A percentile compares a stretch with the other conserved stretches of the same genome.
phyloP scores from a whole-genome alignment of 2,797 vertebrate genomes.

The Chelidonichthys spinosus region DNA sequence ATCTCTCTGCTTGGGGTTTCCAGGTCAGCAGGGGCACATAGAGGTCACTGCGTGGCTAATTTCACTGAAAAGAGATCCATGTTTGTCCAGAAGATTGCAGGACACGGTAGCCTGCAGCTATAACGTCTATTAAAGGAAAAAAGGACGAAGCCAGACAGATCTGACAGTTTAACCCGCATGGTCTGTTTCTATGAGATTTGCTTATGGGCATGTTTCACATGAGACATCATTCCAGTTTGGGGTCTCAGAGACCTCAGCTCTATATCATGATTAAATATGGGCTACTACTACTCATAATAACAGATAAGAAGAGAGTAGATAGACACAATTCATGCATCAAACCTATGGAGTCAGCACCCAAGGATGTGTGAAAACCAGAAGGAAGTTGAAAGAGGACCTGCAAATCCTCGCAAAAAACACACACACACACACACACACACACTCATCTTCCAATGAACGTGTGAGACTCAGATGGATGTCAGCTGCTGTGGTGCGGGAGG shows the following conservation, averaged over 20 bases:
- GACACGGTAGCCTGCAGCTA: not conserved
- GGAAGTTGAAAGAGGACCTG: not conserved
- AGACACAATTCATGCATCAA: not conserved
- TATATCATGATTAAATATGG: not conserved
- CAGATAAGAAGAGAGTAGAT: not conserved
- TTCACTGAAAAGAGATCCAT: not conserved
- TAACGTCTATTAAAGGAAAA: not conserved
- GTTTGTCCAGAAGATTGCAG: not conserved
- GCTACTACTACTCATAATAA: not conserved
- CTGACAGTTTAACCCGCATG: not conserved
- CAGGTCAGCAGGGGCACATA: not conserved
- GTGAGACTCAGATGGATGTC: conserved; percentile 56
- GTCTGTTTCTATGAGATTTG: not conserved
- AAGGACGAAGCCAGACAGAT: not conserved
- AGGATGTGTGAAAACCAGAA: not conserved
- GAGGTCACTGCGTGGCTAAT: not conserved
- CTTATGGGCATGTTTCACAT: not conserved
- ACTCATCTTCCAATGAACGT: conserved; percentile 14
- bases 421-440: conserved; percentile 11
- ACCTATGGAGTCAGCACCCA: not conserved
- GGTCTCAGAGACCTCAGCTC: not conserved
- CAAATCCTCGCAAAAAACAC: no score
- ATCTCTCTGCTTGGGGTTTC: conserved; percentile 14
- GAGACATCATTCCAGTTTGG: not conserved
- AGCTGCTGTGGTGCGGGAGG: conserved; percentile 38